phyloP scores from a whole-genome alignment of 2,797 vertebrate species.

The Epinephelus coioides region DNA sequence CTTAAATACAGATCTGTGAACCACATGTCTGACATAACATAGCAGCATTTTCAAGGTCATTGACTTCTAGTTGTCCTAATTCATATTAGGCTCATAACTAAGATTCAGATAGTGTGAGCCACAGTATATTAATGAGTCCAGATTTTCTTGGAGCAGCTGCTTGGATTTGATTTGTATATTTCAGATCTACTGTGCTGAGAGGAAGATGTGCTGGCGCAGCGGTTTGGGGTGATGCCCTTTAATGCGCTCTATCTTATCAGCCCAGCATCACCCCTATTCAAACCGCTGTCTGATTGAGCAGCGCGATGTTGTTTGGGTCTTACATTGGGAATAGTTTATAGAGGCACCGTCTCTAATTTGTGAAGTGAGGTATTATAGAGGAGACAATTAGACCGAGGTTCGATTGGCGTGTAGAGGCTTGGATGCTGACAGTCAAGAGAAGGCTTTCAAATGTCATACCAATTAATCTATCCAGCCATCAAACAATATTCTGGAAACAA shows the following conservation, averaged over 20 bases:
- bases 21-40: background rate
- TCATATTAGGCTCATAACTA: constrained; percentile 30
- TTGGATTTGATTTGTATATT: constrained; percentile 71
- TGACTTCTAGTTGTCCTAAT: constrained; percentile 24
- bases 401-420: constrained; percentile 73
- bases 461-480: constrained; percentile 88
- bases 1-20: constrained; percentile 11
- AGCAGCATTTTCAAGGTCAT: constrained; percentile 29
- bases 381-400: constrained; percentile 81
- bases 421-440: constrained; percentile 84
- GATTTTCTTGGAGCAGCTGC: constrained; percentile 58
- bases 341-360: constrained; percentile 77
- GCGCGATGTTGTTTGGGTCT: constrained; percentile 68
- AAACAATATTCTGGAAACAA: constrained; percentile 88
- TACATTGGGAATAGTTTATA: constrained; percentile 73
- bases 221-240: constrained; percentile 77
- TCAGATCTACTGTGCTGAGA: constrained; percentile 50
- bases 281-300: constrained; percentile 71
- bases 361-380: constrained; percentile 82
- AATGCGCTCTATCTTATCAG: constrained; percentile 77
- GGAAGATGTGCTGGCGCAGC: constrained; percentile 75
- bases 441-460: constrained; percentile 87
- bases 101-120: constrained; percentile 32
- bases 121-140: constrained; percentile 41
- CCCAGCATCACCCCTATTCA: constrained; percentile 70